Conservation (phyloP, 2,888 invertebrate genomes). For the Drosophila lacicola region DNA sequence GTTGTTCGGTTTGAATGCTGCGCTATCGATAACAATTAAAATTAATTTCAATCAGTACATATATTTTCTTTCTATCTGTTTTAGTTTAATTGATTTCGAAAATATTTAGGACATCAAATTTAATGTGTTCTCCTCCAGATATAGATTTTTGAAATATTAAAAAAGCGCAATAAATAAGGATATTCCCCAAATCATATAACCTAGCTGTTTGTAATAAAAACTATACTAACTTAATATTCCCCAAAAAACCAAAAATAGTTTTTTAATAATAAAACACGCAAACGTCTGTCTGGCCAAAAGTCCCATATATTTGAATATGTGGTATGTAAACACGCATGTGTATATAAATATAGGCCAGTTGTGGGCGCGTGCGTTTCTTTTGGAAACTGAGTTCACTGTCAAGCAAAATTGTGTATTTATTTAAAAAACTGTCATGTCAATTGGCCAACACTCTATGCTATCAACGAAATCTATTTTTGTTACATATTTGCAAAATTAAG, state of each 20-base stretch:
- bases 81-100: no score
- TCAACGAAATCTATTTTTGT: constrained; percentile 17
- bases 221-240: neutral
- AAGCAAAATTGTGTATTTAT: constrained; percentile 15
- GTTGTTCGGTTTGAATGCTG: no score
- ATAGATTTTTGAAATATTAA: neutral
- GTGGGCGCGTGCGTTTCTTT: constrained; percentile 19
- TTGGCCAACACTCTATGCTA: constrained; percentile 27
- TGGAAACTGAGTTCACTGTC: constrained; percentile 41
- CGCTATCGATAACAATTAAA: no score
- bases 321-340: neutral
- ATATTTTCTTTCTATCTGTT: no score
- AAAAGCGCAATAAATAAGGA: neutral
- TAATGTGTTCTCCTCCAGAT: neutral
- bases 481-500: neutral
- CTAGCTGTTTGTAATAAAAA: neutral
- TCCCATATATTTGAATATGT: constrained; percentile 4
- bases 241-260: constrained; percentile 1
- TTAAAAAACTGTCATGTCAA: constrained; percentile 14
- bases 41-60: no score
- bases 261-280: constrained; percentile 3
- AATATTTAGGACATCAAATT: no score
- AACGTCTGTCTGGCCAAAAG: constrained; percentile 4
- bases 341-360: neutral
- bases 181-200: neutral